Base-by-base conservation (phyloP, 2,113 vertebrate species). In the Plectropomus leopardus region DNA sequence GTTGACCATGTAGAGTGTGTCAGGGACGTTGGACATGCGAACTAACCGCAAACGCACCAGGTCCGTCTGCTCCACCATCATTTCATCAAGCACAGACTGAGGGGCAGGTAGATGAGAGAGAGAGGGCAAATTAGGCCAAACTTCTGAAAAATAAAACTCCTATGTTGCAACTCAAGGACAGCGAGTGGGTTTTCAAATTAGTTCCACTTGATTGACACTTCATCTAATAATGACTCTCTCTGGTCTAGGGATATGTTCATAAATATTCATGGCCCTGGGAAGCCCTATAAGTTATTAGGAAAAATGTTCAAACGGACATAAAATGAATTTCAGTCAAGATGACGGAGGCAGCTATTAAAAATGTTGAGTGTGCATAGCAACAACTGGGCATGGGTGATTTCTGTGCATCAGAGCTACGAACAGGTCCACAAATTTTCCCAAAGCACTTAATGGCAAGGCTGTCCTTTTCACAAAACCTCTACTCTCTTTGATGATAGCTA, bases 41-140 rank as follows among this genome's bases (percentile, higher is more conserved):
- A 99, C 98, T 92, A 99, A 97, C 19, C 98, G 94, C 87, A 99
- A 88, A 42, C 98, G 96, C 67, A 99, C 98, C 0, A 99, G 95
- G 74, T 99, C 98, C 0, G 97, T 99, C 68, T 99, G 98, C 81
- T 99, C 98, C 90, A 98, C 97, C 98, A 99, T 99, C 97, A 99
- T 99, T 92, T 99, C 98, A 48, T 98, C 98, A 51, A 99, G 95
- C 28, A 97, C 96, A 0, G 97, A 96, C 98, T 99, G 87, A 5
- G 80, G 23, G 61, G 72, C 26, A 74, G 34, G 26, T 0, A 45
- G 55, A 67, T 8, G 45, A 36, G 4, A 55, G 24, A 76, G 9
- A 55, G 24, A 76, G 9, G 34, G 4, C 1, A 36, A 63, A 21
- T 74, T 72, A 65, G 50, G 72, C 21, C 44, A 48, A 64, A 66